A percentile compares a stretch with the other conserved stretches of the same genome.
These are phyloP conservation scores for Psophia crepitans DNA, from an alignment of 2,113 vertebrate genomes.

Conservation along the genomic window DNA sequence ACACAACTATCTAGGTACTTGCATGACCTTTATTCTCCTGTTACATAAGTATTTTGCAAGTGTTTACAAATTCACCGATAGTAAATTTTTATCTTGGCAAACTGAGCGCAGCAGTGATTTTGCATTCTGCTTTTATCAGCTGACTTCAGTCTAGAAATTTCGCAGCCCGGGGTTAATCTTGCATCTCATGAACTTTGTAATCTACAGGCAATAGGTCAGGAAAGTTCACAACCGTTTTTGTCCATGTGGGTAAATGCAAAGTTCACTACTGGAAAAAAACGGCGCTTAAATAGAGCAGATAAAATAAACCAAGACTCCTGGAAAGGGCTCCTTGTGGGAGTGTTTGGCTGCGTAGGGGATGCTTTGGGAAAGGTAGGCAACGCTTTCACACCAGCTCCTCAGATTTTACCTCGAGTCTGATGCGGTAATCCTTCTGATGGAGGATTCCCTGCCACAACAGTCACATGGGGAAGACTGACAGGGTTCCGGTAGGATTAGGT, in stretches of 20 bases:
- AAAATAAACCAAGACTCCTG: not conserved
- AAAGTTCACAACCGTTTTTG: not conserved
- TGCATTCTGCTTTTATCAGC: slow-evolving; percentile 6
- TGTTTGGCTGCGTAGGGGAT: not conserved
- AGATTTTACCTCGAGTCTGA: not conserved
- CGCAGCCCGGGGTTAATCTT: not conserved
- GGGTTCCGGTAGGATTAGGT: not conserved
- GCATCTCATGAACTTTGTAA: not conserved
- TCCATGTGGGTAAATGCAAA: not conserved
- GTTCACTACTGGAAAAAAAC: not conserved
- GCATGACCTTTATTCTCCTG: not conserved
- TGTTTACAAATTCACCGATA: not conserved
- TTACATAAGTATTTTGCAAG: not conserved
- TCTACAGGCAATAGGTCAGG: not conserved
- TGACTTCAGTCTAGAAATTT: slow-evolving; percentile 7
- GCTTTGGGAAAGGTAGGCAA: not conserved
- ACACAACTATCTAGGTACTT: not conserved
- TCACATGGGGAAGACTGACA: not conserved
- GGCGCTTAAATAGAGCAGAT: not conserved
- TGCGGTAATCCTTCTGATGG: too few species aligned
- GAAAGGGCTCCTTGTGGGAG: not conserved
- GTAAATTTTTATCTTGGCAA: slow-evolving; percentile 21
- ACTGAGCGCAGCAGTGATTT: not conserved
- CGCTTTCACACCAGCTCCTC: not conserved
- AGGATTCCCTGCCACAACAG: not conserved